A percentile compares a stretch with the other conserved stretches of the same genome.
Evolutionary conservation across 2,797 vertebrate species (phyloP).

Genomic region (Enteromius viviparus): DNA sequence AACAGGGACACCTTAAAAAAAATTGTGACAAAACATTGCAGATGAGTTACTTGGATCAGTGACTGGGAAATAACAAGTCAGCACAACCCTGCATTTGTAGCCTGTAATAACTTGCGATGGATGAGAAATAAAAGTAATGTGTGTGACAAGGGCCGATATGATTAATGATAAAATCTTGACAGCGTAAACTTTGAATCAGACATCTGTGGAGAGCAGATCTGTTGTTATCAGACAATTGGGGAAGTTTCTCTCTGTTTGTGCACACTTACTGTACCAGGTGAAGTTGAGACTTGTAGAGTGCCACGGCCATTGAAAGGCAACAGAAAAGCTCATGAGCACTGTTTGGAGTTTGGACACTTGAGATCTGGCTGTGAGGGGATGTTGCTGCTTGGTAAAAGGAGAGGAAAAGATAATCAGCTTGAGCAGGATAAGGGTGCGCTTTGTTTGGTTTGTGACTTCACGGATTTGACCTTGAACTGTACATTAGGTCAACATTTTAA

Average conservation of each 20-base stretch:
- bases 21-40: constrained; percentile 8
- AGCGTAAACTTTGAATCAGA: constrained; percentile 69
- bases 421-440: constrained; percentile 33
- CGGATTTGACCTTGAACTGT: constrained; percentile 32
- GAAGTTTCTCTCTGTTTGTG: constrained; percentile 49
- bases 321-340: constrained; percentile 25
- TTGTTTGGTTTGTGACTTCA: constrained; percentile 29
- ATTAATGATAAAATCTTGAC: constrained; percentile 77
- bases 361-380: constrained; percentile 41
- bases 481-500: constrained; percentile 21
- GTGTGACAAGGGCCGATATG: constrained; percentile 71
- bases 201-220: constrained; percentile 69
- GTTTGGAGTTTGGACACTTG: constrained; percentile 51
- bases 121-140: constrained; percentile 70
- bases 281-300: constrained; percentile 57
- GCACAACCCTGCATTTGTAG: constrained; percentile 48
- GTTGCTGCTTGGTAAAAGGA: constrained; percentile 51
- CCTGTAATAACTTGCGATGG: constrained; percentile 76
- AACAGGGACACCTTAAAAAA: background rate
- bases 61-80: constrained; percentile 53
- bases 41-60: constrained; percentile 39
- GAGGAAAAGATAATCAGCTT: constrained; percentile 54
- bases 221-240: constrained; percentile 69
- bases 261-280: constrained; percentile 20
- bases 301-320: constrained; percentile 28